Conservation (phyloP, 37 sponge, comb jelly and placozoan species). For the Aplysina aerophoba region DNA sequence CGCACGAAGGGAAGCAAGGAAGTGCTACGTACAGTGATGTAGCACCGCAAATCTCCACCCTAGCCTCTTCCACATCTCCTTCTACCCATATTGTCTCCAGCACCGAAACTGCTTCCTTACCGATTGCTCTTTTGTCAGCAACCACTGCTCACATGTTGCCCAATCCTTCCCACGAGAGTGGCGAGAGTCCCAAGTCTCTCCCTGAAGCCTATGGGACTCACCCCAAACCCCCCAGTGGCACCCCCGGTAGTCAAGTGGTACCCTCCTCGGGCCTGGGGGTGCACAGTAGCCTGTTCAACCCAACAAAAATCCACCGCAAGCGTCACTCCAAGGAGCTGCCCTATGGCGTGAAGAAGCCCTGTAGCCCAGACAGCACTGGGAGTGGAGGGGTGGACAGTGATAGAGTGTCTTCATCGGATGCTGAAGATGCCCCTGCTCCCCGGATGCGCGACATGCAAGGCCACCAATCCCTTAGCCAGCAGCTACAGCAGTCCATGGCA, state of each 20-base stretch:
- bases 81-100: neutral
- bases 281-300: neutral
- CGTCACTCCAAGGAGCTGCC: constrained; percentile 8
- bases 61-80: neutral
- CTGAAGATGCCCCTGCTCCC: no score
- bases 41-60: neutral
- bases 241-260: neutral
- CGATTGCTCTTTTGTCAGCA: constrained; percentile 10
- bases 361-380: constrained; percentile 23
- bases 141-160: neutral
- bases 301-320: neutral
- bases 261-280: neutral
- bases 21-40: neutral
- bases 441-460: no score
- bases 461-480: neutral
- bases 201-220: neutral
- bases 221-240: neutral
- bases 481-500: neutral
- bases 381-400: neutral
- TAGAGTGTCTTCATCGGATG: no score
- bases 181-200: constrained; percentile 16
- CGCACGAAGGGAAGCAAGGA: neutral
- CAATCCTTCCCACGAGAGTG: neutral
- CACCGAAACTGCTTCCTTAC: neutral
- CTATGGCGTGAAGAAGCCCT: constrained; percentile 10